Base-by-base conservation (phyloP, 2,113 vertebrate species). In the Sinocyclocheilus anophthalmus region DNA sequence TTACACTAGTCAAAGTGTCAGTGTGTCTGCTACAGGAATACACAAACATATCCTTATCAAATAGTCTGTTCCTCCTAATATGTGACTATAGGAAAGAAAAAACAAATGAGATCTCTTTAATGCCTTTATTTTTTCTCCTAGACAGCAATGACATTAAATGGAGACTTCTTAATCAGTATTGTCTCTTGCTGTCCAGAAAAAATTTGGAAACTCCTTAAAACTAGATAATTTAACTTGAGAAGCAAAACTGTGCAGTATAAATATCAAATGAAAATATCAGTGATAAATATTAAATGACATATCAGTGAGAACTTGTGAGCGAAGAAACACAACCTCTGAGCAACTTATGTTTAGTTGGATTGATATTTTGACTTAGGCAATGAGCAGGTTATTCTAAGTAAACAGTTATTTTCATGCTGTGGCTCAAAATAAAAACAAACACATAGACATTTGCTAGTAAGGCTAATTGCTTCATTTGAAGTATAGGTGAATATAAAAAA, bases 401-500 rank as follows among this genome's bases (percentile, higher is more conserved):
- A 45, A 45, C 42, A 45, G 42, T 45, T 45, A 30, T 30, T 16
- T 67, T 67, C 13, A 16, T 67, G 63, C 5, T 30, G 13, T 67
- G 26, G 12, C 63, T 30, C 33, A 72, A 72, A 70, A 39, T 39
- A 39, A 70, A 53, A 65, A 22, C 42, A 81, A 39, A 72, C 24
- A 48, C 1, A 65, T 12, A 37, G 8, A 37, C 14, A n/a, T 70
- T 24, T 59, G 9, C 50, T 16, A 18, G 48, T n/a, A 16, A 26
- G 26, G 4, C 16, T 22, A 22, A 63, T 84, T 22, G 39, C 33
- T 79, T 30, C n/a, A 53, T 59, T 59, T 55, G 61, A 76, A 33
- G 42, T 22, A 67, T 26, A 82, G 84, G 45, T 85, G 48, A 50
- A 85, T 61, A 78, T 85, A 48, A 78, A 85, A 88, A 70, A 42